Percentiles rank a stretch among this genome's conserved stretches.
Evolutionary conservation across 1,140 invertebrate species (phyloP).

Genomic region (Temnothorax longispinosus): DNA sequence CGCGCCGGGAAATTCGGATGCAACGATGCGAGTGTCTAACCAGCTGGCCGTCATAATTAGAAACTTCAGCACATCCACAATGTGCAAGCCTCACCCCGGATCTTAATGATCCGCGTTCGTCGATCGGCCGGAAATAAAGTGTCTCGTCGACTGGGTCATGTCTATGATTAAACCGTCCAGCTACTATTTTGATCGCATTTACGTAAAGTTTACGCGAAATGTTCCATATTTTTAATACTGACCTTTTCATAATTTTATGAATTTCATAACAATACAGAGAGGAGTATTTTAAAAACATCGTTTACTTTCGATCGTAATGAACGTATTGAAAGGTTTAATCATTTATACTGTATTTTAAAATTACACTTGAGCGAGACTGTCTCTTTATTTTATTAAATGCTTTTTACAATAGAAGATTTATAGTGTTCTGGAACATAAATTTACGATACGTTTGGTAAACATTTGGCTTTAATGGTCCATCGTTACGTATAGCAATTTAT

Average conservation of each 20-base stretch:
- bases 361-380: too few species aligned
- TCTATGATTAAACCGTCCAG: constrained; percentile 51
- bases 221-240: neutral
- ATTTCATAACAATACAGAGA: neutral
- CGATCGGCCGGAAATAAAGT: constrained; percentile 61
- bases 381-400: neutral
- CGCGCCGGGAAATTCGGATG: constrained; percentile 44
- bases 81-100: constrained; percentile 34
- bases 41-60: constrained; percentile 55
- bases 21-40: constrained; percentile 52
- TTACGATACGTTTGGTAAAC: neutral
- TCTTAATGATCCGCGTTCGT: constrained; percentile 49
- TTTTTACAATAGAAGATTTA: neutral
- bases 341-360: neutral
- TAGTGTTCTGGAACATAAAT: too few species aligned
- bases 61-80: constrained; percentile 55
- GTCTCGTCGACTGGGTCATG: constrained; percentile 55
- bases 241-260: neutral
- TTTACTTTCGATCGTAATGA: neutral
- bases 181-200: constrained; percentile 29
- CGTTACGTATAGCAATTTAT: neutral
- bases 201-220: constrained; percentile 30
- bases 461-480: neutral
- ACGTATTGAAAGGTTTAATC: neutral
- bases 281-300: neutral